Evolutionary conservation across 2,888 invertebrate genomes (phyloP), one percentile per base, ranked within the genome.

Genomic region (Sclerodermus sp.): DNA sequence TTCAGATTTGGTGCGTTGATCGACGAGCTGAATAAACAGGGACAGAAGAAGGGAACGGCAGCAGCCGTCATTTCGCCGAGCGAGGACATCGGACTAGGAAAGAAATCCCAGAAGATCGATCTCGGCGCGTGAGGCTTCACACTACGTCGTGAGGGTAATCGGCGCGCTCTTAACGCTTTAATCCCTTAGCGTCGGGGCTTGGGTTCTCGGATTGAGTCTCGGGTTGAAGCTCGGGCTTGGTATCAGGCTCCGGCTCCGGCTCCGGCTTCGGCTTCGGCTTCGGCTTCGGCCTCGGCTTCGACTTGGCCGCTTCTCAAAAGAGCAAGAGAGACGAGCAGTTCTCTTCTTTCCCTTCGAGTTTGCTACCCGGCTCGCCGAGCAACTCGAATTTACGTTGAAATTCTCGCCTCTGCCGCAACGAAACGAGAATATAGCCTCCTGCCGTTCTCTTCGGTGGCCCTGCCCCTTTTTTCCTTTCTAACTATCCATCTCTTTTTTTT

Each of bases 121-220:
- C 39, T 41, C 42, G 8, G 8, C 49, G 59, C 41, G 59, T 47
- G 51, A 60, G 59, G 59, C 60, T 66, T 66, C 64, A 53, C 63
- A 64, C 64, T 57, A 60, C 53, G 56, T 59, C 58, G 48, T 49
- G 42, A 56, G 47, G 42, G 54, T 60, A 57, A 67, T 66, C 64
- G 60, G 38, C 31, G 38, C 31, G 55, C 58, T 58, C 56, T 66
- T 58, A 62, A 64, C 62, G 57, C 62, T 66, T 61, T 66, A 67
- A 67, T 67, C 67, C 55, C 55, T 53, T 47, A 45, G 46, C 55
- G 37, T 42, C 41, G 55, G 8, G 23, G 23, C 8, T 23, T 23
- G 4, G 23, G 8, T 8, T 5, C 23, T 5, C 23, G 3, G 4
- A 8, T 8, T 23, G 23, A 8, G 4, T 23, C 57, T 41, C 30